Percentiles rank a stretch among this genome's conserved stretches.
phyloP scores from a whole-genome alignment of 2,888 invertebrate genomes.

The Panorpa germanica region DNA sequence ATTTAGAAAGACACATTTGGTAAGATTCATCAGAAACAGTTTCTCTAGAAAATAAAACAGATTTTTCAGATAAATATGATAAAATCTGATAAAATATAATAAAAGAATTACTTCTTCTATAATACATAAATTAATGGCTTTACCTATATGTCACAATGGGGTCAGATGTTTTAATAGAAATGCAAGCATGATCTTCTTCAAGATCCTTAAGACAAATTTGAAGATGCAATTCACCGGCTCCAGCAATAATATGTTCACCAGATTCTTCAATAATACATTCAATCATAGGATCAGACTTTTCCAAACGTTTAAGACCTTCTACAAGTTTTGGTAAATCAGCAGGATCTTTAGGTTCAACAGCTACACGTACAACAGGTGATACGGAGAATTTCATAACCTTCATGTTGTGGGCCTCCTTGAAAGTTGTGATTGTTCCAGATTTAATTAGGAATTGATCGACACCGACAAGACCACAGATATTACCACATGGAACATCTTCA shows the following conservation, averaged over 20 bases:
- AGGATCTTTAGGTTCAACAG: constrained; percentile 98
- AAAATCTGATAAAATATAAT: no score
- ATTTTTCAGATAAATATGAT: no score
- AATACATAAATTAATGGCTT: no score
- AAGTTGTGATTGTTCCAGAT: constrained; percentile 97
- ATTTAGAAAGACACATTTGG: constrained; percentile 95
- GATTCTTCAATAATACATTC: constrained; percentile 99
- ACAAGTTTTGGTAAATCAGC: constrained; percentile 98
- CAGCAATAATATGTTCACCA: constrained; percentile 98
- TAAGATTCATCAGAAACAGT: constrained; percentile 87
- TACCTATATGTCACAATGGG: constrained; percentile 97
- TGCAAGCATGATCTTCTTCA: constrained; percentile 99
- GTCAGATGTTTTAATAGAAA: constrained; percentile 96
- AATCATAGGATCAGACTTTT: constrained; percentile 99
- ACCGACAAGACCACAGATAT: constrained; percentile 99
- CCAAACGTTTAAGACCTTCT: constrained; percentile 95
- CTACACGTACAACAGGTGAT: constrained; percentile 97
- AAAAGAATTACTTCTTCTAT: no score
- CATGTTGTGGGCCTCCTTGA: constrained; percentile 99
- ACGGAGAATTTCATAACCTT: constrained; percentile 99
- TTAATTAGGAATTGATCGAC: constrained; percentile 99
- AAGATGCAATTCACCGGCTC: constrained; percentile 97
- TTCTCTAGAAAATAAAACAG: no score
- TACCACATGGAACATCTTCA: constrained; percentile 97
- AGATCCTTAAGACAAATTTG: constrained; percentile 99